Evolutionary conservation across 1,140 invertebrate genomes (phyloP).

Genomic region (Meloidogyne floridensis): DNA sequence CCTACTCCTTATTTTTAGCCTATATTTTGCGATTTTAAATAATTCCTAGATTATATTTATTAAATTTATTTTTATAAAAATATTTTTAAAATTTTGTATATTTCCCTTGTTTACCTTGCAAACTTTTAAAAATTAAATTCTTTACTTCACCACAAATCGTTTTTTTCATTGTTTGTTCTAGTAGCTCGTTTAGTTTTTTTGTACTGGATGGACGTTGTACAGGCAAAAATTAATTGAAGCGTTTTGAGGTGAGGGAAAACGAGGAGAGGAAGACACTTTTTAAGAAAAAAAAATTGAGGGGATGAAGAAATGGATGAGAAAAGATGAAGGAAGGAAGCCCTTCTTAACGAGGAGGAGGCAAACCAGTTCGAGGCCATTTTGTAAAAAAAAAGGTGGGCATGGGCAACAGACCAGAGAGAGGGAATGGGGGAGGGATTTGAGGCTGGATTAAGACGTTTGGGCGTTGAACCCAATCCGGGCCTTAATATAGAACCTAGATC

Average conservation of each 20-base stretch:
- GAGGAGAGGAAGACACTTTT: neutral
- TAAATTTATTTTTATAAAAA: no score
- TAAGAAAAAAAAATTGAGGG: no score
- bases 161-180: constrained; percentile 9
- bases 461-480: no score
- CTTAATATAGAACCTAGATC: no score
- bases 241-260: neutral
- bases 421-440: neutral
- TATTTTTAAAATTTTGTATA: neutral
- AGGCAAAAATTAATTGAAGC: constrained; percentile 6
- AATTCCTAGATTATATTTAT: no score
- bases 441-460: neutral
- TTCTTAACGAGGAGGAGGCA: neutral
- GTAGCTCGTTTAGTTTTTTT: neutral
- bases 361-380: constrained; percentile 8
- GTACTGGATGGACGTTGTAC: neutral
- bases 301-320: neutral
- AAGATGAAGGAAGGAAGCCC: neutral
- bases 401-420: neutral
- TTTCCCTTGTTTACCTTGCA: neutral
- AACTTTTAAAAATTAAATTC: neutral
- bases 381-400: neutral
- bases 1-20: no score
- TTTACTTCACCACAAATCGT: neutral
- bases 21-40: no score